Base-by-base conservation (phyloP, 53 echinoderm and acorn worm genomes). In the Paracentrotus lividus region DNA sequence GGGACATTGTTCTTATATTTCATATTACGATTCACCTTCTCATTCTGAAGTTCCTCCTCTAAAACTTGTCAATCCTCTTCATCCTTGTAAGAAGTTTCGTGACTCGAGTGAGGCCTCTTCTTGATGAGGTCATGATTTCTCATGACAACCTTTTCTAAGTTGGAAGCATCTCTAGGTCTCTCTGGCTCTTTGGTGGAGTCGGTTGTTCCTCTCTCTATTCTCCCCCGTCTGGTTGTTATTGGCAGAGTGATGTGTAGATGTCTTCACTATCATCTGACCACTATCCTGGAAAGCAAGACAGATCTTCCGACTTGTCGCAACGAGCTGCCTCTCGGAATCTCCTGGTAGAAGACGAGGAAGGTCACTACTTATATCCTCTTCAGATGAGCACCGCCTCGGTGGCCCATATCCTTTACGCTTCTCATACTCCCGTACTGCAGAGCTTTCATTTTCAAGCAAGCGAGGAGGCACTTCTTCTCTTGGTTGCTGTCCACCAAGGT, bases 21-120 rank as follows among this genome's bases (percentile, higher is more conserved):
- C 42, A 55, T 43, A 52, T 57, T 92, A 53, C 1, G 77, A 78
- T 78, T 44, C 24, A 76, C 86, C 90, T 95, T 95, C 44, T 97
- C 94, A 65, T 93, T 94, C 51, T 95, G 94, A 66, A 94, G 94
- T 67, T 96, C 97, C 75, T 96, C 94, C 40, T 96, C 94, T 94
- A 98, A 95, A 95, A 93, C 75, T 97, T 95, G 88, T 98, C 98
- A 68, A 98, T 98, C 88, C n/a, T 98, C 98, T 52, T 97, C 97
- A 88, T 98, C 98, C 33, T 92, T 94, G 93, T 98, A 98, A 84
- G 93, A 98, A 36, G 94, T 94, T 85, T 96, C 96, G 60, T 95
- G 96, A 67, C 92, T 94, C 59, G 92, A 88, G 55, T 81, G 92
- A 31, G 92, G 92, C 57, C 92, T 33, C 81, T 92, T 77, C 78